Evolutionary conservation across 2,888 invertebrate genomes (phyloP), one percentile per base, ranked within the genome.

Genomic region (Sesamia inferens): DNA sequence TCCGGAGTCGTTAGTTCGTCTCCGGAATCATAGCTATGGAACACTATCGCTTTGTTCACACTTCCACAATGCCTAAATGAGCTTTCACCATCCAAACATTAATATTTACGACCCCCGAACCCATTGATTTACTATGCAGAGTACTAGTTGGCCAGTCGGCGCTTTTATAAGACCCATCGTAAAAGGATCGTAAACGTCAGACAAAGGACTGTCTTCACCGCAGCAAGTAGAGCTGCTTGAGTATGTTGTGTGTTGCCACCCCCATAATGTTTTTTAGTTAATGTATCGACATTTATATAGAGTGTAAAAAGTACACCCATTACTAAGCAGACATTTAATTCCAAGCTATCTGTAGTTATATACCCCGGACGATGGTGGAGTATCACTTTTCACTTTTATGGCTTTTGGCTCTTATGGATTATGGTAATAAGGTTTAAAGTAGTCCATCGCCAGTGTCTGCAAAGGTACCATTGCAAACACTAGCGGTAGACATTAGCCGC

Each of bases 61-160:
- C 22, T 11, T 48, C 65, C 39, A n/a, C 51, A 44, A 39, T 16
- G n/a, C 42, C 47, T 71, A 57, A 80, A 67, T 59, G 48, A 31
- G 55, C 79, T 78, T 71, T 85, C 84, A 83, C 71, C 86, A 74
- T 68, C 62, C 62, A 68, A 72, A 68, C 71, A 62, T 73, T 68
- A 71, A 71, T 71, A 73, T 85, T 83, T 77, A 83, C 81, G 84
- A 73, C 24, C 66, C 70, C 62, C 65, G 42, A 85, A 74, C 72
- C 70, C 48, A 69, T 71, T 81, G 81, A 81, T 84, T 81, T 81
- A 84, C 74, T 19, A 63, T 31, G 3, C 70, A 70, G 48, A 64
- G 42, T 76, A 68, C 67, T 63, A 65, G 63, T 71, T 58, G 58
- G 55, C 61, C 51, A 14, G 79, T 67, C 84, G 77, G 68, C 31